These are phyloP conservation scores for Temnothorax longispinosus DNA, from an alignment of 1,140 invertebrate species.

Conservation along the genomic window DNA sequence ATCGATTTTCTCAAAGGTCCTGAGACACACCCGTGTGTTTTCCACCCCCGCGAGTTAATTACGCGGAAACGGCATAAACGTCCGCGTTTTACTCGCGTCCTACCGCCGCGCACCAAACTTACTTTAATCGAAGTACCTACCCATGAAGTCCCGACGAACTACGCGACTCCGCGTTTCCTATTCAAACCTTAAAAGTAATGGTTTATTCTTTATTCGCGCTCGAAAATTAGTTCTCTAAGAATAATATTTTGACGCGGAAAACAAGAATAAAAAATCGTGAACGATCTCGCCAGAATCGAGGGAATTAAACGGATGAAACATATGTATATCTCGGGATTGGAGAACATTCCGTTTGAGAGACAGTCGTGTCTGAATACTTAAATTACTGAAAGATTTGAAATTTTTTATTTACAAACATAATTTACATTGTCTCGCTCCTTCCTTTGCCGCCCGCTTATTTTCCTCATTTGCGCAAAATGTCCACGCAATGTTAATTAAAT, in stretches of 20 bases:
- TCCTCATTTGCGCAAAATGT: not conserved
- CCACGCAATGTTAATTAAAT: conserved; percentile 7
- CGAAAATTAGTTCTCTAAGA: not conserved
- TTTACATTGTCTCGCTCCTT: not conserved
- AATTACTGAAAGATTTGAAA: not conserved
- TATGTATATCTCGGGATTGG: not conserved
- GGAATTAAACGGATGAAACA: not conserved
- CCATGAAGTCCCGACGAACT: conserved; percentile 15
- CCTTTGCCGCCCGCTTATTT: not conserved
- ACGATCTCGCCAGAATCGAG: not conserved
- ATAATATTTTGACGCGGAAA: not conserved
- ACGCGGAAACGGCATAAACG: not conserved
- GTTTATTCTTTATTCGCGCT: not conserved
- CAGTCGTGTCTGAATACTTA: not conserved
- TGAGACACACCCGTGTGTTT: conserved; percentile 11
- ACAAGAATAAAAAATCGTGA: not conserved
- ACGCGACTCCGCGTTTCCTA: not conserved
- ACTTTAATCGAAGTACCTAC: conserved; percentile 2
- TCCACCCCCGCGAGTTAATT: conserved; percentile 50
- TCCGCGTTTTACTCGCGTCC: not conserved
- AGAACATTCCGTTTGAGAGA: not conserved
- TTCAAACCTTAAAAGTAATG: not conserved
- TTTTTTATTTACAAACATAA: not conserved
- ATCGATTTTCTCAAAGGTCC: conserved; percentile 54
- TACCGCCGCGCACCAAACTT: not conserved